phyloP scores from a whole-genome alignment of 2,797 vertebrate species.

The Lacerta viridis region DNA sequence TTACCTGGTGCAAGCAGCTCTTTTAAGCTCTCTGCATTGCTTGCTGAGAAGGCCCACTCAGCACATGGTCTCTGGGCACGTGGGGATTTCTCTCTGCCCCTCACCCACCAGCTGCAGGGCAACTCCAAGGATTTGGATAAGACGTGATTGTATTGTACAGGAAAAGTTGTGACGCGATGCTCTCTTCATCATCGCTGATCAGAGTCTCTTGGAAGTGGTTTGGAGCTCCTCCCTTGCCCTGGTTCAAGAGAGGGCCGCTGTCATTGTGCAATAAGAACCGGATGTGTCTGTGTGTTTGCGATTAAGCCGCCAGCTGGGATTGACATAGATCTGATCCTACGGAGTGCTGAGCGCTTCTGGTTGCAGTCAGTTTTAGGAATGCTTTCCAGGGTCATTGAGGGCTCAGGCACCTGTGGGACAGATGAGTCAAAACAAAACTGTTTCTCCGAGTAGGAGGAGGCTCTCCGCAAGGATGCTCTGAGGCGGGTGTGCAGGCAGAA shows the following conservation, averaged over 20 bases:
- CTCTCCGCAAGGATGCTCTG: neutral
- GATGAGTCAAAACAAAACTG: neutral
- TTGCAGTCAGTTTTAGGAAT: neutral
- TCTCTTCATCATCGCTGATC: neutral
- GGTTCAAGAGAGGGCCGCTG: neutral
- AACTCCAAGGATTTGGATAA: too few relatives aligned
- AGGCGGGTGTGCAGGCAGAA: neutral
- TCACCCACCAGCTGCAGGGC: too few relatives aligned
- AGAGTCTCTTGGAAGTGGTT: neutral
- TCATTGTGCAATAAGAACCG: neutral
- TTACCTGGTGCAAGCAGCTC: too few relatives aligned
- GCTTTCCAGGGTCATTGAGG: neutral
- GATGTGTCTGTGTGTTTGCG: neutral
- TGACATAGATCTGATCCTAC: neutral
- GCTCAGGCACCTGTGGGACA: neutral
- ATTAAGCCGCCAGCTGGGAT: neutral
- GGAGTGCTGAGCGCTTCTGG: neutral
- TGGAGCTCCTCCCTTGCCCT: neutral
- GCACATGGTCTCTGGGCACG: too few relatives aligned
- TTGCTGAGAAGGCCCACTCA: too few relatives aligned
- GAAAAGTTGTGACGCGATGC: neutral
- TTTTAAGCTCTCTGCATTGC: too few relatives aligned
- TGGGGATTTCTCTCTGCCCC: too few relatives aligned
- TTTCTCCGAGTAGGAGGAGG: neutral
- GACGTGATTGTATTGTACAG: rapidly evolving